Base-by-base conservation (phyloP, 1,140 invertebrate species). In the Drosophila oshimai region DNA sequence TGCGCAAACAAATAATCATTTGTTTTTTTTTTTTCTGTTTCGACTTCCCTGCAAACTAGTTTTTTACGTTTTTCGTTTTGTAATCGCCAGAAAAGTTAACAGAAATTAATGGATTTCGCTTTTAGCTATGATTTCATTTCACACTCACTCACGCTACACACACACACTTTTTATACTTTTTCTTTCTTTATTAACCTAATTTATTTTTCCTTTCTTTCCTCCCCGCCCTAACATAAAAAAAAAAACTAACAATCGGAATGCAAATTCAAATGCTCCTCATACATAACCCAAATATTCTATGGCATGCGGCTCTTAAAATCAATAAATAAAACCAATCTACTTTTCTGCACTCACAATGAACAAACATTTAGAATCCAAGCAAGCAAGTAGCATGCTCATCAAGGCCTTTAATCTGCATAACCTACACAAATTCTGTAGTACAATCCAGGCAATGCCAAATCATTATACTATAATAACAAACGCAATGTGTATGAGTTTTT, bases 311-410 rank as follows among this genome's bases (percentile, higher is more conserved):
- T 65, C 13, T 50, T 22, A 10, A 64, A 62, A 45, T 49, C 29
- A 69, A 42, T 28, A 34, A 60, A 36, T 26, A 17, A 50, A 55
- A 45, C 24, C 13, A 39, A 64, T 46, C 20, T 13, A 33, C 15
- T 15, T 34, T 28, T 17, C 9, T 26, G 31, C 36, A 62, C 60
- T 42, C 28, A 42, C 37, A 37, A 45, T 34, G 2, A 12, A 28
- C 18, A 36, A 50, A 12, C n/a, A 51, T 44, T 68, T 34, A 83
- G 76, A 54, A 81, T 72, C 28, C 78, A 86, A 86, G 80, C 74
- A 24, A 75, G 17, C 71, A 87, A 87, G 31, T 81, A 87, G 81
- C 81, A 81, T 73, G 78, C 49, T 61, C 51, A 61, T 42, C 50
- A 28, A 42, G 50, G 57, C 57, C 58, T 28, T 31, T 54, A 70